These are phyloP conservation scores for Hedychridium roseum DNA, from an alignment of 2,888 invertebrate genomes.

Conservation along the genomic window DNA sequence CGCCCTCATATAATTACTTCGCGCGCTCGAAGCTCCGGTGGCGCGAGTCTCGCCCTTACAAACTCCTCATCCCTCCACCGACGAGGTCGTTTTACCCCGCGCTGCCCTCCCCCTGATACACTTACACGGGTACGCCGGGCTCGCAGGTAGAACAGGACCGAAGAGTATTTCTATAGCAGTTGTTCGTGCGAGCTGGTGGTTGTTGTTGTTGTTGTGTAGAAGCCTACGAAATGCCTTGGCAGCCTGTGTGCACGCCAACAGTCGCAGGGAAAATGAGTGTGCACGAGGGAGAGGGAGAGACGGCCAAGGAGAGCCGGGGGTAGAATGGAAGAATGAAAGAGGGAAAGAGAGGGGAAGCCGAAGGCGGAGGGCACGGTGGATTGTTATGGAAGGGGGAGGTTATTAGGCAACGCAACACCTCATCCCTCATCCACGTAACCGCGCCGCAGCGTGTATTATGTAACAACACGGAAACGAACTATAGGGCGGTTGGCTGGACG, in stretches of 20 bases:
- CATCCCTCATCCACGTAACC: conserved; percentile 62
- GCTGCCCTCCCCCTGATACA: too few species aligned
- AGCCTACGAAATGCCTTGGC: too few species aligned
- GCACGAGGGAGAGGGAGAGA: conserved; percentile 18
- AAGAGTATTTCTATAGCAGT: not conserved
- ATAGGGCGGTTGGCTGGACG: conserved; percentile 42
- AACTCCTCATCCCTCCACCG: too few species aligned
- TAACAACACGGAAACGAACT: conserved; percentile 63
- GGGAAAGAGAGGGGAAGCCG: conserved; percentile 34
- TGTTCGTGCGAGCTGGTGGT: too few species aligned
- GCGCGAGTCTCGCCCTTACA: not conserved
- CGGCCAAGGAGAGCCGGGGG: too few species aligned
- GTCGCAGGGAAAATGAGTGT: too few species aligned
- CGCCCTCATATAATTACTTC: conserved; percentile 58
- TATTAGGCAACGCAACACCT: conserved; percentile 63
- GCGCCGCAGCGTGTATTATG: conserved; percentile 63
- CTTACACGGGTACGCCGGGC: too few species aligned
- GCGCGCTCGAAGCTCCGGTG: conserved; percentile 20
- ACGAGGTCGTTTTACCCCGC: too few species aligned
- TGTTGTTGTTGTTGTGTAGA: not conserved
- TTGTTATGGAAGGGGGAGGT: conserved; percentile 51
- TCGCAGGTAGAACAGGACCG: conserved; percentile 6
- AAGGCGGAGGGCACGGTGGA: conserved; percentile 35
- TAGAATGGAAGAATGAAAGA: too few species aligned
- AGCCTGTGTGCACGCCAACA: too few species aligned